Evolutionary conservation across 1,140 invertebrate species (phyloP).

Genomic region (Teleogryllus occipitalis): DNA sequence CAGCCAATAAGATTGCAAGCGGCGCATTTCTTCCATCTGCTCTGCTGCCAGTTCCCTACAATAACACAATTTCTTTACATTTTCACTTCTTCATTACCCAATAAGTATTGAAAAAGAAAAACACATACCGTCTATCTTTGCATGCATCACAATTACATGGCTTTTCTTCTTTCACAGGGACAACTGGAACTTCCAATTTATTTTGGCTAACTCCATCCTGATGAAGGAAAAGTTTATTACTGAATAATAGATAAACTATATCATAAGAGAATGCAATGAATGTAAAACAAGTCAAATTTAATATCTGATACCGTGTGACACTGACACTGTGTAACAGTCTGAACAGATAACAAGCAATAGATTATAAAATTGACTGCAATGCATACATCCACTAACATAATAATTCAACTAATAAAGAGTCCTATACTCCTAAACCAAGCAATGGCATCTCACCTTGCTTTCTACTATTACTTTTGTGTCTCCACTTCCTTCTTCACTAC

Average conservation of each 20-base stretch:
- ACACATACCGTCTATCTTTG: constrained; percentile 16
- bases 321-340: too few species aligned
- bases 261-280: too few species aligned
- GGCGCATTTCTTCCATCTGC: constrained; percentile 42
- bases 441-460: constrained; percentile 16
- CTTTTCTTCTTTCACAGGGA: constrained; percentile 7
- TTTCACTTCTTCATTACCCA: neutral
- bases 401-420: too few species aligned
- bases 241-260: too few species aligned
- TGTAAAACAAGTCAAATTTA: too few species aligned
- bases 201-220: neutral
- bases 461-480: constrained; percentile 20
- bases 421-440: too few species aligned
- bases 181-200: neutral
- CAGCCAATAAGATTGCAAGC: constrained; percentile 45
- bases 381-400: too few species aligned
- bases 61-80: neutral
- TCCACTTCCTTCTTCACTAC: constrained; percentile 19
- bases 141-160: constrained; percentile 16
- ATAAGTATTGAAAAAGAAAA: neutral
- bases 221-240: too few species aligned
- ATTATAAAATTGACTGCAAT: too few species aligned
- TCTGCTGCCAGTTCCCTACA: constrained; percentile 36
- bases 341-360: too few species aligned
- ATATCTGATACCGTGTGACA: too few species aligned